Evolutionary conservation across 1,140 invertebrate genomes (phyloP), one percentile per base, ranked within the genome.

Genomic region (Drosophila kepulauana): DNA sequence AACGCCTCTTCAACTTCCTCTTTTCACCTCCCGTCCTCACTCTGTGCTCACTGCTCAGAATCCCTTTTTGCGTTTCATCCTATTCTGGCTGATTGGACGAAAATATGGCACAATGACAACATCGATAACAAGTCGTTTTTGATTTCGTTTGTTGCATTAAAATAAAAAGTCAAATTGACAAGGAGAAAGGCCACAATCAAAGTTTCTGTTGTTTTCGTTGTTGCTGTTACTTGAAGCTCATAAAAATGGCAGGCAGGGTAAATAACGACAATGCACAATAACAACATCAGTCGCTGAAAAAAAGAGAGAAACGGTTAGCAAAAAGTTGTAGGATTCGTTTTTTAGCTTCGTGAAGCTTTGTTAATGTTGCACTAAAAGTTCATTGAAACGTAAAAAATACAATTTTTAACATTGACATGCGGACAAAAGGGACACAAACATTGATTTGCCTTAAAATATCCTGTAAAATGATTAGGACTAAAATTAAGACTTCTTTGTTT

Each of bases 41-140:
- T 20, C 6, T 33, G 15, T 25, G 6, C 30, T 6, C 58, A 48
- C 35, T 43, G 38, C 13, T 11, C 62, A 11, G 33, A 28, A 20
- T 16, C 38, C 43, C 35, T 73, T 58, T 56, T 49, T 61, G 16
- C 16, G 35, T 48, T 30, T 8, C 54, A 3, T 20, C 20, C 7
- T 11, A 10, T 49, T 15, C 38, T 35, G 46, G 45, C 25, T 8
- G 41, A 35, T 15, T 28, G 48, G 13, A 15, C n/a, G 61, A 51
- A 88, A 80, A 63, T 71, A 78, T 80, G 77, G 61, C 69, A 71
- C 84, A 80, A 77, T 71, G 69, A 69, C 84, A 86, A 78, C 84
- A 87, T 71, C 84, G 84, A 88, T 84, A 87, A 84, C 82, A 88
- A 87, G 84, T 84, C 88, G 84, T 78, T 80, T 87, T 80, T 82